A percentile compares a stretch with the other conserved stretches of the same genome.
These are phyloP conservation scores for Brienomyrus longianalis DNA, from an alignment of 2,113 vertebrate genomes.

Conservation along the genomic window DNA sequence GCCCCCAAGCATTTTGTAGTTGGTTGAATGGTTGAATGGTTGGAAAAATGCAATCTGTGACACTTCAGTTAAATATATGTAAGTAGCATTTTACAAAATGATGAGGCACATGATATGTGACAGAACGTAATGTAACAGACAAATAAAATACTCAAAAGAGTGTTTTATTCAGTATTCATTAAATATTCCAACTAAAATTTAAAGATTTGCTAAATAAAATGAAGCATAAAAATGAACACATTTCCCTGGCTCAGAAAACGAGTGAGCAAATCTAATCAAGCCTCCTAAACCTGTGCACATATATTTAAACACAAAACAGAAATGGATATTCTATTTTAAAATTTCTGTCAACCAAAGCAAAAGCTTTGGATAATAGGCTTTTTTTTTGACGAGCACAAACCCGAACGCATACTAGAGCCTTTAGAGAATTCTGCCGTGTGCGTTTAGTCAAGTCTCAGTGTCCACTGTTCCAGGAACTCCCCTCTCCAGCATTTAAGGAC, in stretches of 20 bases:
- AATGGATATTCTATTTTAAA: not conserved
- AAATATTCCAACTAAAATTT: not conserved
- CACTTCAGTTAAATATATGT: not conserved
- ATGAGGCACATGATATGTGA: not conserved
- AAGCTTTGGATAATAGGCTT: conserved; percentile 79
- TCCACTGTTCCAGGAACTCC: conserved; percentile 79
- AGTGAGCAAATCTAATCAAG: not conserved
- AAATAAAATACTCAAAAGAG: not conserved
- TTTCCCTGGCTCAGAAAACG: not conserved
- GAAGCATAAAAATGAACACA: not conserved
- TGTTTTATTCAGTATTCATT: not conserved
- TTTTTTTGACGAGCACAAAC: not conserved
- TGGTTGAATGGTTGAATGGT: not conserved
- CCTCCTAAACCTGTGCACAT: conserved; percentile 62
- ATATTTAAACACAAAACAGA: not conserved
- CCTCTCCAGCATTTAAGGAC: conserved; percentile 62
- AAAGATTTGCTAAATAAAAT: not conserved
- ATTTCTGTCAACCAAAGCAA: not conserved
- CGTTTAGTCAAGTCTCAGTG: conserved; percentile 82
- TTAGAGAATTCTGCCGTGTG: conserved; percentile 59
- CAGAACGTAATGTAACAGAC: no score
- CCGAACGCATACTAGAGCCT: not conserved
- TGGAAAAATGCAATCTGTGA: not conserved
- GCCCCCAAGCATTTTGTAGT: not conserved
- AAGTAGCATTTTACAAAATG: not conserved